phyloP scores from a whole-genome alignment of 2,888 invertebrate species.

The Drosophila quinaria region DNA sequence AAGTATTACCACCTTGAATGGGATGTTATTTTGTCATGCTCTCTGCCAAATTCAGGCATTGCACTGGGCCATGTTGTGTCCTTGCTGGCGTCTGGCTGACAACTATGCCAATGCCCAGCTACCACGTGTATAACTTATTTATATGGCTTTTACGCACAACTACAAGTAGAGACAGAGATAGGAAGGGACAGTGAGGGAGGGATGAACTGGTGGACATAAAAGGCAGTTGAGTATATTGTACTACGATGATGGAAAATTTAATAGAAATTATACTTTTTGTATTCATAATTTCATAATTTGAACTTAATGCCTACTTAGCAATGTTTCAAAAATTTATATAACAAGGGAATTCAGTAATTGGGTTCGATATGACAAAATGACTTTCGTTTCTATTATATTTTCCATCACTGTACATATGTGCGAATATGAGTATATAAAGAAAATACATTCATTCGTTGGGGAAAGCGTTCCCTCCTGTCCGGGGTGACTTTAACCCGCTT shows the following conservation, averaged over 20 bases:
- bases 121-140: conserved; percentile 77
- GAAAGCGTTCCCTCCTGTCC: background rate
- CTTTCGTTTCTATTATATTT: too few relatives aligned
- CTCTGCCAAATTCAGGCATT: conserved; percentile 16
- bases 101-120: conserved; percentile 40
- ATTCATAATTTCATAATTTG: too few relatives aligned
- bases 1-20: conserved; percentile 9
- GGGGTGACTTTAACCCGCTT: conserved; percentile 74
- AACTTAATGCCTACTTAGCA: too few relatives aligned
- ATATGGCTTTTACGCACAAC: conserved; percentile 80
- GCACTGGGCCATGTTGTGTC: conserved; percentile 40
- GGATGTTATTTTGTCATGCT: conserved; percentile 11
- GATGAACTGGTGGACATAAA: conserved; percentile 50
- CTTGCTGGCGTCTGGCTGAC: conserved; percentile 53
- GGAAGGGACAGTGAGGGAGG: background rate
- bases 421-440: conserved; percentile 31
- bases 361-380: too few relatives aligned
- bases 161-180: conserved; percentile 49
- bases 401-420: background rate
- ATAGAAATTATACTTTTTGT: too few relatives aligned
- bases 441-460: conserved; percentile 52
- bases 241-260: background rate
- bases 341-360: too few relatives aligned
- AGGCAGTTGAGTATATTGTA: conserved; percentile 54
- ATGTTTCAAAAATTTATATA: too few relatives aligned